Evolutionary conservation across 2,113 vertebrate species (phyloP).

Genomic region (Condylura cristata): DNA sequence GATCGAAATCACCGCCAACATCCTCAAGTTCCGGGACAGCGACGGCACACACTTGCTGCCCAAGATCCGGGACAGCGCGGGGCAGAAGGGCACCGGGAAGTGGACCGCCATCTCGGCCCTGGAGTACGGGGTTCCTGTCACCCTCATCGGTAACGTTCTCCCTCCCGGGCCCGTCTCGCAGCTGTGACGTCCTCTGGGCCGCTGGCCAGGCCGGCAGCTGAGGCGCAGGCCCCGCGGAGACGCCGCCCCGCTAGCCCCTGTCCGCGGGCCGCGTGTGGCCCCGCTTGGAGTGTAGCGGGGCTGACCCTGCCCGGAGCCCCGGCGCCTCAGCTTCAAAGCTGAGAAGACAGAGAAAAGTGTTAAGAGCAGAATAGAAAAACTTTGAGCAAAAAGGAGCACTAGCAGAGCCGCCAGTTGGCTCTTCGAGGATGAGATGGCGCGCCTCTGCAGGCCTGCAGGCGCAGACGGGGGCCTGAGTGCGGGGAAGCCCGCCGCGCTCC

Average conservation of each 20-base stretch:
- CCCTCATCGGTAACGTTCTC: constrained; percentile 91
- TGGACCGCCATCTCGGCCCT: constrained; percentile 98
- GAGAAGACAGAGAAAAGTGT: background rate
- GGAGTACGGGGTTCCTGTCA: constrained; percentile 96
- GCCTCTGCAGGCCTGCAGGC: too few species aligned
- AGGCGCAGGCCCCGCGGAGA: too few species aligned
- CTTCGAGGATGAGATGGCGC: background rate
- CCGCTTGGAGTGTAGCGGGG: too few species aligned
- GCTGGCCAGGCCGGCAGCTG: background rate
- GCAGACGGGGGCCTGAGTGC: too few species aligned
- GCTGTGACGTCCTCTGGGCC: background rate
- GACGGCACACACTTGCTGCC: constrained; percentile 93
- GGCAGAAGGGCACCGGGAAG: constrained; percentile 98
- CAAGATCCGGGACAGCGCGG: constrained; percentile 96
- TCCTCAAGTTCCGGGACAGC: constrained; percentile 92
- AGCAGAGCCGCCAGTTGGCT: background rate
- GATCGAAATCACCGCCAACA: constrained; percentile 97
- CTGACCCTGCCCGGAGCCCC: too few species aligned
- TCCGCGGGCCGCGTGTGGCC: too few species aligned
- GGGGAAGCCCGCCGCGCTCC: too few species aligned
- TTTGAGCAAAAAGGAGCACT: background rate
- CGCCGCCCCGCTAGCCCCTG: too few species aligned
- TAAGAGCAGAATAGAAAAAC: background rate
- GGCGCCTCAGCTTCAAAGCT: too few species aligned
- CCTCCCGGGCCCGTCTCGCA: background rate